Conservation (phyloP, 2,113 vertebrate species). For the Pseudorectes ferrugineus region DNA sequence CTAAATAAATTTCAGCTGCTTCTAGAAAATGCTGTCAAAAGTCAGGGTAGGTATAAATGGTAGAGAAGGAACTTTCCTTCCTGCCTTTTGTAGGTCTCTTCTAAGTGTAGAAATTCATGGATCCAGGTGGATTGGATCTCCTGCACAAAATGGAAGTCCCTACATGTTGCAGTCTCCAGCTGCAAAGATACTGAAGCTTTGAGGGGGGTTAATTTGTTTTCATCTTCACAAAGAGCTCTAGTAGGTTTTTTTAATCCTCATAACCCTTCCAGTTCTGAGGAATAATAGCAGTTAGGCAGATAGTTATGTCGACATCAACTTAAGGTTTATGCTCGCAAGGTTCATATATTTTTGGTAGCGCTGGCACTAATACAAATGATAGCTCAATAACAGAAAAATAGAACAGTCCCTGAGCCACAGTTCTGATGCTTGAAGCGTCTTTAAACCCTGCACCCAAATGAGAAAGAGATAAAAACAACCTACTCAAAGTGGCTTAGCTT, state of each 20-base stretch:
- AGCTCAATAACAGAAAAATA: conserved; percentile 39
- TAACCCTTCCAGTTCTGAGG: conserved; percentile 16
- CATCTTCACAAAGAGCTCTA: not conserved
- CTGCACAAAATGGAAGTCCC: not conserved
- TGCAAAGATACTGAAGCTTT: not conserved
- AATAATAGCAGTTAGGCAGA: not conserved
- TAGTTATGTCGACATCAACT: conserved; percentile 41
- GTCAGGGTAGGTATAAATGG: not conserved
- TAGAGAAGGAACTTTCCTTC: not conserved
- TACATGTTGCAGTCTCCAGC: not conserved
- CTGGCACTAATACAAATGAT: conserved; percentile 26
- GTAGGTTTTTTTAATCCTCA: not conserved
- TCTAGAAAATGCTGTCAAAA: not conserved
- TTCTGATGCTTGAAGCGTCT: conserved; percentile 8
- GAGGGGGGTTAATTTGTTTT: conserved; percentile 5
- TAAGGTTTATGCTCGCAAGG: conserved; percentile 29
- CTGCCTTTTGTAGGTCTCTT: not conserved
- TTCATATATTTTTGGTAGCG: conserved; percentile 9
- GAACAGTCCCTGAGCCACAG: not conserved
- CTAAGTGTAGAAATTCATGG: not conserved
- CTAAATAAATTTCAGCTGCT: not conserved
- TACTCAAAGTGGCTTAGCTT: conserved; percentile 43
- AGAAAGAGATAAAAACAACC: conserved; percentile 54
- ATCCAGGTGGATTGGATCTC: not conserved
- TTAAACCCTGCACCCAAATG: conserved; percentile 27